Base-by-base conservation (phyloP, 2,888 invertebrate species). In the Philereme vetulata region DNA sequence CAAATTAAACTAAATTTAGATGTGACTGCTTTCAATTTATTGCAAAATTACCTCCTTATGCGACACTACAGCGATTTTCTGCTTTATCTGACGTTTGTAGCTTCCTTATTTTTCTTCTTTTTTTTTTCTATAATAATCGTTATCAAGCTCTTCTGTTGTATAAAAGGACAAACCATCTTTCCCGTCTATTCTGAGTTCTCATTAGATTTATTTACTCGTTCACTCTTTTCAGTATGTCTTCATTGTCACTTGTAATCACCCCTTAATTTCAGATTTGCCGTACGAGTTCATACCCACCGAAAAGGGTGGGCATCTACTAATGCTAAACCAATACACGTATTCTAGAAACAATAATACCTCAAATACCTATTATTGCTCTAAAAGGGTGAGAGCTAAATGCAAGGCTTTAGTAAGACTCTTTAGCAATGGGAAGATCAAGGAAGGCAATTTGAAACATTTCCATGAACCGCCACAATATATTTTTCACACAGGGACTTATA, bases 301-400 rank as follows among this genome's bases (percentile, higher is more conserved):
- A 1, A 62, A 65, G 32, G 72, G 73, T 0, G 71, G 72, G 42
- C 50, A 54, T 4, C 56, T 75, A 36, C 47, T 78, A 8, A 70
- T 75, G 73, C 43, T 72, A 5, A 56, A 73, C 10, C 64, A 67
- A 0, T 72, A 69, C 53, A 76, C 77, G 4, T 76, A 66, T 45
- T 73, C 75, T 0, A 72, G 71, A 52, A 63, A 60, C 8, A 62
- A 65, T 33, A 9, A 56, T 0, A 62, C 4, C 8, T n/a, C 70
- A 0, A 50, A 49, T 3, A 68, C 66, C 34, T 77, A 68, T 51
- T 75, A 76, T 44, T 78, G 78, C 49, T 75, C 76, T 4, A 60
- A 60, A 8, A 44, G 59, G 36, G 21, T 47, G 9, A 9, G 32
- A 50, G 32, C 9, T 0, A 75, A 74, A 0, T 80, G 80, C 59